phyloP scores from a whole-genome alignment of 2,113 vertebrate species.

The Dasyprocta punctata region DNA sequence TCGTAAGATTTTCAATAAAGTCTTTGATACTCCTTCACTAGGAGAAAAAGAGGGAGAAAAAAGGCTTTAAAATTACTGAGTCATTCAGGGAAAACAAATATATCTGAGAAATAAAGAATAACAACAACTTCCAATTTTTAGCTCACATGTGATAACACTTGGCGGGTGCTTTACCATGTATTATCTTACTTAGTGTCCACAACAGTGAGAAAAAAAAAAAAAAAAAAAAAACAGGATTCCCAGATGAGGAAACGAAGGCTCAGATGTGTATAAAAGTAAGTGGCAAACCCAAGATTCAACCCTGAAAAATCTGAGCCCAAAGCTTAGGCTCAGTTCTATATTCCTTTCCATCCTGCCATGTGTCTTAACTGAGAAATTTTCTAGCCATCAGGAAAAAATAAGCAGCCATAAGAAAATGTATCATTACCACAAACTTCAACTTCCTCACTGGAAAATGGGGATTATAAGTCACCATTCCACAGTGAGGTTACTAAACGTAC shows the following conservation, averaged over 20 bases:
- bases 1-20: constrained; percentile 30
- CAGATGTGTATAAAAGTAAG: not conserved
- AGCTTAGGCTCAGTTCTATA: not conserved
- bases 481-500: not conserved
- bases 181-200: not conserved
- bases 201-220: not conserved
- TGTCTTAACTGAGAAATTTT: constrained; percentile 11
- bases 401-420: not conserved
- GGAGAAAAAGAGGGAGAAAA: not conserved
- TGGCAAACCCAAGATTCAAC: not conserved
- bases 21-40: not conserved
- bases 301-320: not conserved
- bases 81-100: constrained; percentile 38
- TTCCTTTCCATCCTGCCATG: not conserved
- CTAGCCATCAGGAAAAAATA: not conserved
- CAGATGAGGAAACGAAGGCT: constrained; percentile 15
- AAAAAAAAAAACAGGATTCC: not conserved
- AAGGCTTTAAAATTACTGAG: not conserved
- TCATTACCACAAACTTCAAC: not conserved
- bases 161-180: not conserved
- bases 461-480: not conserved
- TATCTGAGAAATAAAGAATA: not conserved
- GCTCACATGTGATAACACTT: not conserved
- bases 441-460: constrained; percentile 4
- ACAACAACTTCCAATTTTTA: constrained; percentile 1